Percentiles rank a stretch among this genome's conserved stretches.
These are phyloP conservation scores for Bufo gargarizans DNA, from an alignment of 2,113 vertebrate species.

Conservation along the genomic window DNA sequence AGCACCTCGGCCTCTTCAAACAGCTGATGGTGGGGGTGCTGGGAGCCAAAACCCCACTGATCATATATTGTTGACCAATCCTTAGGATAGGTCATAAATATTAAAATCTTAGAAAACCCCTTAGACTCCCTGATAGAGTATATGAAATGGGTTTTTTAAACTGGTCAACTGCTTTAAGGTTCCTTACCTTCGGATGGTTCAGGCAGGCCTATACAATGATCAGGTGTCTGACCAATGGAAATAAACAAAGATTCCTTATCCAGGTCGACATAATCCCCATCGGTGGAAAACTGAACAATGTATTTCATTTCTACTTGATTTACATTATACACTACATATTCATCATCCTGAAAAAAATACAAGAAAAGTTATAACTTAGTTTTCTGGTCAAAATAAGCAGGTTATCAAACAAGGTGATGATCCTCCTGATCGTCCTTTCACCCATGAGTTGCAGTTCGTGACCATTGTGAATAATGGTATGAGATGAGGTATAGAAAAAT, in stretches of 20 bases:
- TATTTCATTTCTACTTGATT: slow-evolving; percentile 84
- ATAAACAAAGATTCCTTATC: slow-evolving; percentile 60
- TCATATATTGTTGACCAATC: too few species aligned
- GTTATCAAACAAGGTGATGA: neutral
- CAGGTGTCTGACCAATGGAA: slow-evolving; percentile 51
- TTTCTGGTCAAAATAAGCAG: neutral
- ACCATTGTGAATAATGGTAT: neutral
- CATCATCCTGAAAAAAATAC: slow-evolving; percentile 75
- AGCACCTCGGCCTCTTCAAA: too few species aligned
- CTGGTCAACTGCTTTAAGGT: neutral
- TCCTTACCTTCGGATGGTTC: slow-evolving; percentile 61
- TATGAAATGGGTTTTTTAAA: neutral
- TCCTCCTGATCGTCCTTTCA: neutral
- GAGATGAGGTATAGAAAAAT: neutral
- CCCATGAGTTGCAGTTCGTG: neutral
- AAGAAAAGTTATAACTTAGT: neutral
- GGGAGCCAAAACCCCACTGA: too few species aligned
- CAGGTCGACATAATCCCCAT: slow-evolving; percentile 75
- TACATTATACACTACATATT: slow-evolving; percentile 85
- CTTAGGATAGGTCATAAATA: too few species aligned
- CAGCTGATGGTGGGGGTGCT: too few species aligned
- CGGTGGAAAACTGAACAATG: slow-evolving; percentile 76
- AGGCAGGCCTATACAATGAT: neutral
- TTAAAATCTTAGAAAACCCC: too few species aligned
- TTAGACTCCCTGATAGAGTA: too few species aligned